A percentile compares a stretch with the other conserved stretches of the same genome.
phyloP scores from a whole-genome alignment of 1,140 invertebrate species.

The Mya arenaria region DNA sequence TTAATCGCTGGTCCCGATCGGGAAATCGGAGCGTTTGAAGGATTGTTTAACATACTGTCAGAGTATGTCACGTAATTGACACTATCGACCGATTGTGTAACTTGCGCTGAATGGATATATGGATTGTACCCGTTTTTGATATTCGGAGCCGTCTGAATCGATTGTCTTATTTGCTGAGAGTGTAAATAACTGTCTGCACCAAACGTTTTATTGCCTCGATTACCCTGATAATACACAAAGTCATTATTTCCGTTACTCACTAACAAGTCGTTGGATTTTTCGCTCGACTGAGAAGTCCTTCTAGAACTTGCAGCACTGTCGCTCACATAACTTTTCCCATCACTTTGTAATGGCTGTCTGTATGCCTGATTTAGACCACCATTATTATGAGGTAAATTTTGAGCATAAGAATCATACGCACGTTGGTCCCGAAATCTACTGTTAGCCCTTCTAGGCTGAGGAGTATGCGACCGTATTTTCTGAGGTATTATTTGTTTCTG shows the following conservation, averaged over 20 bases:
- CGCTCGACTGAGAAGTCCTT: constrained; percentile 39
- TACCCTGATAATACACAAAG: neutral
- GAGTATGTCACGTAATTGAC: constrained; percentile 40
- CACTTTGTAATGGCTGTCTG: no score
- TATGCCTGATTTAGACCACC: neutral
- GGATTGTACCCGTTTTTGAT: constrained; percentile 31
- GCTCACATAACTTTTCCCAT: no score
- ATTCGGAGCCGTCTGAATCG: constrained; percentile 10
- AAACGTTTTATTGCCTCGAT: neutral
- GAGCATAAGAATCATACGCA: constrained; percentile 19
- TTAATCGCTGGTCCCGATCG: no score
- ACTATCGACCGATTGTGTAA: constrained; percentile 16
- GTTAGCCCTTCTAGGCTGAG: constrained; percentile 59
- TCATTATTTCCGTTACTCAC: neutral
- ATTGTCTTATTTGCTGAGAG: constrained; percentile 19
- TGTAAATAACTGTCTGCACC: constrained; percentile 18
- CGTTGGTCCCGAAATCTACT: constrained; percentile 7
- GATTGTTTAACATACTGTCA: constrained; percentile 35
- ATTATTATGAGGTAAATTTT: neutral
- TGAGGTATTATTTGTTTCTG: constrained; percentile 61
- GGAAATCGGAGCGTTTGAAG: no score
- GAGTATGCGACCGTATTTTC: constrained; percentile 69
- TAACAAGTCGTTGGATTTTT: neutral
- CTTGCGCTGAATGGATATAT: constrained; percentile 36
- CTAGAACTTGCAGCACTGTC: constrained; percentile 39